These are phyloP conservation scores for Melanostoma scalare DNA, from an alignment of 2,888 invertebrate genomes.

Conservation along the genomic window DNA sequence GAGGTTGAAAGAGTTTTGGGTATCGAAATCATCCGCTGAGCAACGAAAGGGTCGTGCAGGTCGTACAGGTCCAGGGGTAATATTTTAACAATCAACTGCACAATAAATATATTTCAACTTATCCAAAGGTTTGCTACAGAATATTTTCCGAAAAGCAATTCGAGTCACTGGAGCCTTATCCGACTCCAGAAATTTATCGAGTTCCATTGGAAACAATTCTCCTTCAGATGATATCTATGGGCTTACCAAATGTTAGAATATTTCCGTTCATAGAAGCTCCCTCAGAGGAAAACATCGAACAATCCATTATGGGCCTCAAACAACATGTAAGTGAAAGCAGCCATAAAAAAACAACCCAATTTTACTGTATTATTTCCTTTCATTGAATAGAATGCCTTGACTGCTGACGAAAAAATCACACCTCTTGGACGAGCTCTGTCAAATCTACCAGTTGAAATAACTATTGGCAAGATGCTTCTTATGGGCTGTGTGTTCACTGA, in stretches of 20 bases:
- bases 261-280: slow-evolving; percentile 99
- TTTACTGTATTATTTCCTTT: slow-evolving; percentile 72
- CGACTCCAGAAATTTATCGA: slow-evolving; percentile 95
- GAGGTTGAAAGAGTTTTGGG: slow-evolving; percentile 95
- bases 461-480: slow-evolving; percentile 97
- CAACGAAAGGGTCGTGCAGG: slow-evolving; percentile 98
- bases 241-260: slow-evolving; percentile 92
- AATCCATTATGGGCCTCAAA: slow-evolving; percentile 92
- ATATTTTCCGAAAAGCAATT: slow-evolving; percentile 93
- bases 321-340: slow-evolving; percentile 86
- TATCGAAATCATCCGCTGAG: slow-evolving; percentile 98
- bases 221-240: slow-evolving; percentile 96
- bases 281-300: slow-evolving; percentile 90
- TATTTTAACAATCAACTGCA: background rate
- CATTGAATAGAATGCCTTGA: slow-evolving; percentile 87
- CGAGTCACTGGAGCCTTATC: slow-evolving; percentile 89
- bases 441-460: slow-evolving; percentile 95
- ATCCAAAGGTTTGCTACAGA: slow-evolving; percentile 88
- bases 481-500: slow-evolving; percentile 95
- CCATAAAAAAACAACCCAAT: background rate
- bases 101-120: background rate
- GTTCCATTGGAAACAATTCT: slow-evolving; percentile 96
- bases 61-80: slow-evolving; percentile 94
- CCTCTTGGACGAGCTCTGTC: slow-evolving; percentile 93
- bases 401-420: slow-evolving; percentile 91